Evolutionary conservation across 2,797 vertebrate genomes (phyloP).

Genomic region (Gila robusta): DNA sequence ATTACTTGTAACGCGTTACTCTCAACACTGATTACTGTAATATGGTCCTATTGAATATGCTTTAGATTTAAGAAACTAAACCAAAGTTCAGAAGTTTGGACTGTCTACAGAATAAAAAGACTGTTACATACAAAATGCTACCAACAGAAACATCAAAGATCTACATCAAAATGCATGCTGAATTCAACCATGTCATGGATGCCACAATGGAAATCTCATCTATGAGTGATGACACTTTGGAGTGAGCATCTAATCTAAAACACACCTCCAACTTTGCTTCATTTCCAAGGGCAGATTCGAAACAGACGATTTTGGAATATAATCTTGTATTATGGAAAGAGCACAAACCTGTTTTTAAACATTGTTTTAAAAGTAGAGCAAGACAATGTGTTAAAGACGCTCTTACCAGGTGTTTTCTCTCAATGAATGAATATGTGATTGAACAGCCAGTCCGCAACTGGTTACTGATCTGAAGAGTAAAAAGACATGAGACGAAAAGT

Average conservation of each 20-base stretch:
- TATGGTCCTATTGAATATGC: not conserved
- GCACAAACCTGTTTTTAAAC: not conserved
- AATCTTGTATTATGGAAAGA: not conserved
- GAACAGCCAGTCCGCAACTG: conserved; percentile 80
- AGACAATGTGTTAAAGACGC: not conserved
- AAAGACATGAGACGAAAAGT: conserved; percentile 9
- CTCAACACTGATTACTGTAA: not conserved
- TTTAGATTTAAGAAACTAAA: not conserved
- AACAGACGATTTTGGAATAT: conserved; percentile 25
- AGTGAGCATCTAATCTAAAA: conserved; percentile 29
- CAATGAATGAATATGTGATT: conserved; percentile 81
- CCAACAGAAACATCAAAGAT: not conserved
- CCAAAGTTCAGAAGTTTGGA: not conserved
- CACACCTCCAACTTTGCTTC: not conserved
- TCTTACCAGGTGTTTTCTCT: conserved; percentile 79
- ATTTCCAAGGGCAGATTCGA: conserved; percentile 12
- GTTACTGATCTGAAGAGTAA: conserved; percentile 78
- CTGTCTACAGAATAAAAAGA: not conserved
- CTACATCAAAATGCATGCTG: not conserved
- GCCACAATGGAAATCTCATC: not conserved
- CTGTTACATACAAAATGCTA: not conserved
- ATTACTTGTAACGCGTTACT: too few relatives aligned
- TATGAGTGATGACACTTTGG: not conserved
- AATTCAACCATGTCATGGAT: not conserved
- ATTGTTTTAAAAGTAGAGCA: not conserved